Conservation (phyloP, 2,113 vertebrate species). For the Corythaixoides concolor region DNA sequence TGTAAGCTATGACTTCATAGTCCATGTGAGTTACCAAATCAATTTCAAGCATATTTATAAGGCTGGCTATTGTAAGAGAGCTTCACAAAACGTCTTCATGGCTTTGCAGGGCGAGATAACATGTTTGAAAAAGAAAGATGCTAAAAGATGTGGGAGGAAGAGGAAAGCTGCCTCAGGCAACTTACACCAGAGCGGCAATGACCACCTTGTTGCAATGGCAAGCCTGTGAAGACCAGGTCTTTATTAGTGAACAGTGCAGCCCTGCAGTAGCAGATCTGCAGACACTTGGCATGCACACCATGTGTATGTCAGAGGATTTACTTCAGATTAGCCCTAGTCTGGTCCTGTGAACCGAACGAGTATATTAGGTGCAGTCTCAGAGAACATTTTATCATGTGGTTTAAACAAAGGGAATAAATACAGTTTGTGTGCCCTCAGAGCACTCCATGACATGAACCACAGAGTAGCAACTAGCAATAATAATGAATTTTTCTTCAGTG, state of each 20-base stretch:
- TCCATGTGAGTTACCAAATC: neutral
- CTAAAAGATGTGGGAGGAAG: neutral
- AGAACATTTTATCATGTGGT: neutral
- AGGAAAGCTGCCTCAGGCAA: neutral
- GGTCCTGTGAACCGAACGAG: neutral
- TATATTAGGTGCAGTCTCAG: neutral
- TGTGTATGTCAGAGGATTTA: neutral
- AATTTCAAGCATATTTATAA: neutral
- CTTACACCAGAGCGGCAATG: neutral
- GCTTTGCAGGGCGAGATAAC: neutral
- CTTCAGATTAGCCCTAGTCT: neutral
- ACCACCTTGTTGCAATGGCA: neutral
- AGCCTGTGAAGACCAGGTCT: neutral
- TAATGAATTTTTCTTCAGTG: neutral
- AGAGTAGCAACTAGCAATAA: neutral
- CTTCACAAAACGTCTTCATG: neutral
- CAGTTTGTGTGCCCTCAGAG: neutral
- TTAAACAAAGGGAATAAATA: neutral
- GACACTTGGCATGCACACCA: neutral
- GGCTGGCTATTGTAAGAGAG: neutral
- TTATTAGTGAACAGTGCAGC: neutral
- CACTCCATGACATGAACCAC: neutral
- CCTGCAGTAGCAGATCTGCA: neutral
- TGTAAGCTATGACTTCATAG: neutral
- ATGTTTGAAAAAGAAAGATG: neutral